Evolutionary conservation across 2,888 invertebrate species (phyloP), one percentile per base, ranked within the genome.

Genomic region (Lomographa bimaculata): DNA sequence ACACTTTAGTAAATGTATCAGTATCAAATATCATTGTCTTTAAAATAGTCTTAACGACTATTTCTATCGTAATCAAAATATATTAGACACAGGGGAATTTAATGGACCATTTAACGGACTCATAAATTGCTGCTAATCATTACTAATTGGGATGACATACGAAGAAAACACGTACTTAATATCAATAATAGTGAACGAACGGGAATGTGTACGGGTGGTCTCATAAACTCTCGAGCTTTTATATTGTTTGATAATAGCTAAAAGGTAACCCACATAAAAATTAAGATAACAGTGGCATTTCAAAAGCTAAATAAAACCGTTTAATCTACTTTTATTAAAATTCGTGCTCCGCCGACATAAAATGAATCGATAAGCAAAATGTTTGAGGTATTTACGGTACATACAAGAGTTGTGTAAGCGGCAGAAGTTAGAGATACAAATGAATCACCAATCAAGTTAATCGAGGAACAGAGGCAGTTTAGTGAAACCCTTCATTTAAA

Each of bases 71-170:
- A 14, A 77, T 64, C 69, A 77, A 78, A 79, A 76, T 71, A 74
- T 73, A 73, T 79, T 75, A 75, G 69, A 72, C 75, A 70, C 71
- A 63, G 71, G 74, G 74, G 78, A 79, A 72, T 65, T 78, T 78
- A 86, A 86, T 83, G 82, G 80, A 59, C 77, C 79, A 82, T 81
- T 77, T 83, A 85, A 83, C 69, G 64, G 71, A 74, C 67, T 76
- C 71, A 87, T 86, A 86, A 86, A 89, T 86, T 84, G 74, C 71
- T 79, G 68, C 79, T 86, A 82, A 87, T 87, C 83, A 79, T 82
- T 78, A 82, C 83, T 83, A 87, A 87, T 87, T 85, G 78, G 69
- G 71, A 61, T 71, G 71, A 74, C 71, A 74, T 68, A 69, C 64
- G 66, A 69, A 71, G 71, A 61, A 61, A 49, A 59, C 55, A 57